phyloP scores from a whole-genome alignment of 2,888 invertebrate species.

The Idaea dimidiata region DNA sequence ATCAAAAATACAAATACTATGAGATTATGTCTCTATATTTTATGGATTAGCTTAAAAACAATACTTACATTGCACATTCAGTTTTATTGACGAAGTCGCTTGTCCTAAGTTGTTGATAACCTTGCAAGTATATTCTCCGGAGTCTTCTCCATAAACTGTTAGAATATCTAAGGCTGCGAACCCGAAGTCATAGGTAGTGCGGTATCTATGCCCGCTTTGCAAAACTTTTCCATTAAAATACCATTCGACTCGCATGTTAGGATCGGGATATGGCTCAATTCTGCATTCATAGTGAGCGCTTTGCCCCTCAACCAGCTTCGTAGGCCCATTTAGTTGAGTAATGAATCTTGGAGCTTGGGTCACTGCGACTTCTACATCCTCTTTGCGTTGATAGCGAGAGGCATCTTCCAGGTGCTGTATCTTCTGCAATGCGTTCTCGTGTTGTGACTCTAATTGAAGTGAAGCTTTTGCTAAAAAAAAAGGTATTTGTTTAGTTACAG shows the following conservation, averaged over 20 bases:
- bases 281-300: conserved; percentile 96
- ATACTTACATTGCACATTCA: conserved; percentile 89
- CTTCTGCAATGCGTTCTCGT: conserved; percentile 93
- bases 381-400: conserved; percentile 88
- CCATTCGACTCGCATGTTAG: conserved; percentile 94
- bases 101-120: conserved; percentile 93
- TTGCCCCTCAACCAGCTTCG: conserved; percentile 91
- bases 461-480: conserved; percentile 87
- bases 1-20: background rate
- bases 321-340: conserved; percentile 92
- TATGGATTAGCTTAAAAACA: background rate
- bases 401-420: conserved; percentile 92
- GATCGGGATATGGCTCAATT: conserved; percentile 95
- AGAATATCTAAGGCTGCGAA: conserved; percentile 97
- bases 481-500: conserved; percentile 8
- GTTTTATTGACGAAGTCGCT: conserved; percentile 89
- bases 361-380: conserved; percentile 89
- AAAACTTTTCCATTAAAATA: conserved; percentile 95
- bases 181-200: conserved; percentile 97
- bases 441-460: conserved; percentile 92
- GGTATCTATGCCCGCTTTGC: conserved; percentile 93
- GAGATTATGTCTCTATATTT: background rate
- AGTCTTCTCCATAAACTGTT: conserved; percentile 96
- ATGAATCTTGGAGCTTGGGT: conserved; percentile 93
- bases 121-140: conserved; percentile 94